These are phyloP conservation scores for Oceanites oceanicus DNA, from an alignment of 2,113 vertebrate species.

Conservation along the genomic window DNA sequence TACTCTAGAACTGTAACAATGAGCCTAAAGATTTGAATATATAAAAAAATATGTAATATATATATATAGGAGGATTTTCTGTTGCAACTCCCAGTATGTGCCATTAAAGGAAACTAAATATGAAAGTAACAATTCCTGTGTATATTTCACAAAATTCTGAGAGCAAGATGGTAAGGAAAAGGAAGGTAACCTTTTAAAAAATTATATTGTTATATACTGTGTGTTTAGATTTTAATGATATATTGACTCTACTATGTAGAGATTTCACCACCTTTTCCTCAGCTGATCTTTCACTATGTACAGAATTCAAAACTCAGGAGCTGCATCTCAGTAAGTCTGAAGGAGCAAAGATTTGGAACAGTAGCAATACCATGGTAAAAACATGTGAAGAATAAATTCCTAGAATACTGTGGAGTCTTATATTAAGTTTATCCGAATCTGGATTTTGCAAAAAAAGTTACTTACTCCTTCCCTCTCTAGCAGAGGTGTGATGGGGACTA, in stretches of 20 bases:
- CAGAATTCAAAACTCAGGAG: background rate
- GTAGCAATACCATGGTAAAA: background rate
- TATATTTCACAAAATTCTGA: background rate
- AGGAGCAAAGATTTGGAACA: background rate
- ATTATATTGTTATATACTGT: background rate
- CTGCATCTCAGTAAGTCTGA: background rate
- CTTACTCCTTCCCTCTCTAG: background rate
- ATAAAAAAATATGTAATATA: background rate
- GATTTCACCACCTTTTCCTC: background rate
- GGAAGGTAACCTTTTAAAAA: background rate
- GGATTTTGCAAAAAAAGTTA: background rate
- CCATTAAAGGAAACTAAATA: background rate
- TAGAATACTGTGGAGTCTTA: background rate
- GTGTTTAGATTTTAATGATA: background rate
- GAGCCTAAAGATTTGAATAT: background rate
- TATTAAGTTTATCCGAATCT: background rate
- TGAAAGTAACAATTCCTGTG: background rate
- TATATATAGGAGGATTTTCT: background rate
- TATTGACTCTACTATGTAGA: background rate
- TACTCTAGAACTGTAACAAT: background rate
- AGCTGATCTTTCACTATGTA: background rate
- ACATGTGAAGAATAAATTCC: background rate
- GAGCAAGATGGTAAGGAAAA: background rate
- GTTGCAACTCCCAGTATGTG: background rate
- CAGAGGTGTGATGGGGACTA: background rate